Percentiles rank a stretch among this genome's conserved stretches.
phyloP scores from a whole-genome alignment of 2,113 vertebrate genomes.

The Mugil cephalus region DNA sequence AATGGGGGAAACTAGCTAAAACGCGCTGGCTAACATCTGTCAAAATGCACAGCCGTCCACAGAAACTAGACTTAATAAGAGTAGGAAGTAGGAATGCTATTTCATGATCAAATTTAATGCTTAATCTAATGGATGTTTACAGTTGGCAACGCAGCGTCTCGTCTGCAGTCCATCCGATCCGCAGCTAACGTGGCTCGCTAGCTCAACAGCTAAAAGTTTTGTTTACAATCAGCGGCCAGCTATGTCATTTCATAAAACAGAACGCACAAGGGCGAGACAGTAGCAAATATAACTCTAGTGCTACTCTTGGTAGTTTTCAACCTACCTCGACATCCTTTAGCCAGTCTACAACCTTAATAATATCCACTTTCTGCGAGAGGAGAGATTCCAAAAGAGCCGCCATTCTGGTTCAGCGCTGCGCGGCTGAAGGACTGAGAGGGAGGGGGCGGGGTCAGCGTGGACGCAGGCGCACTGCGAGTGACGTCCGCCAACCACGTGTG shows the following conservation, averaged over 20 bases:
- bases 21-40: slow-evolving; percentile 10
- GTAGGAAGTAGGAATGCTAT: rapidly evolving
- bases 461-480: slow-evolving; percentile 31
- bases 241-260: slow-evolving; percentile 59
- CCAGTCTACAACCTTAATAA: slow-evolving; percentile 85
- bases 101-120: neutral
- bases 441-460: slow-evolving; percentile 37
- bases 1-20: slow-evolving; percentile 31
- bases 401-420: slow-evolving; percentile 83
- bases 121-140: neutral
- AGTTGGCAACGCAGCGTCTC: slow-evolving; percentile 8
- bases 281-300: rapidly evolving
- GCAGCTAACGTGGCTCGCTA: slow-evolving; percentile 49
- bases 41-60: neutral
- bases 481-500: neutral
- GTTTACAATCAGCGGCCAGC: slow-evolving; percentile 72
- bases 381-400: slow-evolving; percentile 96
- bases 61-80: neutral
- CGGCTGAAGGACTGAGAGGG: slow-evolving; percentile 34
- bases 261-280: rapidly evolving
- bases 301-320: neutral
- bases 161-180: neutral
- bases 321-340: slow-evolving; percentile 73
- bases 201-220: slow-evolving; percentile 77
- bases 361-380: slow-evolving; percentile 85